Percentiles rank a stretch among this genome's conserved stretches.
Evolutionary conservation across 2,888 invertebrate genomes (phyloP).

Genomic region (Caenorhabditis sp.): DNA sequence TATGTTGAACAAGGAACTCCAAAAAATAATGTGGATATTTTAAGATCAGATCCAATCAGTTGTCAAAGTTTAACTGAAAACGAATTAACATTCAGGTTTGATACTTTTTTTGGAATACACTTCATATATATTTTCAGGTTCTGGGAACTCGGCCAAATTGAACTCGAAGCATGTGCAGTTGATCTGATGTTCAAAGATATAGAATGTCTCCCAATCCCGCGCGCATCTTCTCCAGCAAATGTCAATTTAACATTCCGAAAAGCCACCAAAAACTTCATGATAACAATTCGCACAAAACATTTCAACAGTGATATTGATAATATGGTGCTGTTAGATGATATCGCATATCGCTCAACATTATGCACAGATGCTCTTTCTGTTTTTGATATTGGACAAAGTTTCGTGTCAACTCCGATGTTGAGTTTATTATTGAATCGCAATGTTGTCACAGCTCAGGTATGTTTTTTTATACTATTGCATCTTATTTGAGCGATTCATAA

Average conservation of each 20-base stretch:
- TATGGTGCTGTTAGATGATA: slow-evolving; percentile 67
- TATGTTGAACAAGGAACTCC: slow-evolving; percentile 64
- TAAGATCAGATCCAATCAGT: slow-evolving; percentile 67
- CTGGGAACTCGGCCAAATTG: slow-evolving; percentile 54
- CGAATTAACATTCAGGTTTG: slow-evolving; percentile 59
- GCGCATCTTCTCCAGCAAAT: slow-evolving; percentile 52
- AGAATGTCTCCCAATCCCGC: slow-evolving; percentile 53
- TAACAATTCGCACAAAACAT: slow-evolving; percentile 57
- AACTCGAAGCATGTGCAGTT: slow-evolving; percentile 55
- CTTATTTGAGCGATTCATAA: too few relatives aligned
- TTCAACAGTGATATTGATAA: slow-evolving; percentile 65
- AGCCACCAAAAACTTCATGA: slow-evolving; percentile 56
- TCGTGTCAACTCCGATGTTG: slow-evolving; percentile 65
- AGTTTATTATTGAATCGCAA: slow-evolving; percentile 59
- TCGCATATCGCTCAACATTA: slow-evolving; percentile 56
- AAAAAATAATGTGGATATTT: slow-evolving; percentile 49
- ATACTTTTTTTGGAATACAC: background rate
- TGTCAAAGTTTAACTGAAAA: slow-evolving; percentile 63
- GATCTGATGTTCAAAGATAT: slow-evolving; percentile 47
- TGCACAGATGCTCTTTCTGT: slow-evolving; percentile 62
- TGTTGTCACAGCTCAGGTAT: slow-evolving; percentile 60
- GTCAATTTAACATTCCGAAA: slow-evolving; percentile 49
- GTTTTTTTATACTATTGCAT: too few relatives aligned
- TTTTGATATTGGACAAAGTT: slow-evolving; percentile 63
- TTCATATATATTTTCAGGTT: slow-evolving; percentile 35